These are phyloP conservation scores for Villa cingulata DNA, from an alignment of 2,888 invertebrate genomes.

Conservation along the genomic window DNA sequence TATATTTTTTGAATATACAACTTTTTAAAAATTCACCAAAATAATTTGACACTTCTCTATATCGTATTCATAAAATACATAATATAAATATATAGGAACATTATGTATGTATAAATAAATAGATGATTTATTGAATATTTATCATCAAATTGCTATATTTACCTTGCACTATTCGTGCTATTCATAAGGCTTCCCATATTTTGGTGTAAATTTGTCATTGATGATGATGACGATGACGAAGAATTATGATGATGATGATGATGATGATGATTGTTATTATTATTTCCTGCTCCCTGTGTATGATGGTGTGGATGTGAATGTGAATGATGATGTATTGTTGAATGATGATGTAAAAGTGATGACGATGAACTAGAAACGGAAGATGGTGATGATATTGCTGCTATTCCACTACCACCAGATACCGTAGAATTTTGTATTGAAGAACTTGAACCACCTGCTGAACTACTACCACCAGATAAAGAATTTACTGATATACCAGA, in stretches of 20 bases:
- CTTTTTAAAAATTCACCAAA: too few relatives aligned
- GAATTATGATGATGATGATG: slow-evolving; percentile 25
- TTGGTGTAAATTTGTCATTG: slow-evolving; percentile 35
- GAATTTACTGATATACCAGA: slow-evolving; percentile 2
- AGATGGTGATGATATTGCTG: slow-evolving; percentile 13
- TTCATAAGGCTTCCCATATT: slow-evolving; percentile 36
- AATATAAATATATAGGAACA: too few relatives aligned
- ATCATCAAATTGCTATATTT: slow-evolving; percentile 9
- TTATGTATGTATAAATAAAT: too few relatives aligned
- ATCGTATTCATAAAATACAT: too few relatives aligned
- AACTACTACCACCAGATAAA: neutral
- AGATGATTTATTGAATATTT: too few relatives aligned
- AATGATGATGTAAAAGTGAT: slow-evolving; percentile 19
- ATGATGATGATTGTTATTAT: slow-evolving; percentile 13
- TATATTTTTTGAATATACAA: too few relatives aligned
- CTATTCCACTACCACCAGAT: slow-evolving; percentile 1
- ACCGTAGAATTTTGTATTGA: slow-evolving; percentile 1
- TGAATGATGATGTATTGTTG: slow-evolving; percentile 21
- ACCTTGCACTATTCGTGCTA: slow-evolving; percentile 35
- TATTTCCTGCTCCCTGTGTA: slow-evolving; percentile 16
- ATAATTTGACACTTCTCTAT: too few relatives aligned
- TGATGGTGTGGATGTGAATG: slow-evolving; percentile 19
- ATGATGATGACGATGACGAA: slow-evolving; percentile 32
- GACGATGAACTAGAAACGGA: slow-evolving; percentile 19
- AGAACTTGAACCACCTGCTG: slow-evolving; percentile 5